phyloP scores from a whole-genome alignment of 2,113 vertebrate genomes.

The Alligator mississippiensis region DNA sequence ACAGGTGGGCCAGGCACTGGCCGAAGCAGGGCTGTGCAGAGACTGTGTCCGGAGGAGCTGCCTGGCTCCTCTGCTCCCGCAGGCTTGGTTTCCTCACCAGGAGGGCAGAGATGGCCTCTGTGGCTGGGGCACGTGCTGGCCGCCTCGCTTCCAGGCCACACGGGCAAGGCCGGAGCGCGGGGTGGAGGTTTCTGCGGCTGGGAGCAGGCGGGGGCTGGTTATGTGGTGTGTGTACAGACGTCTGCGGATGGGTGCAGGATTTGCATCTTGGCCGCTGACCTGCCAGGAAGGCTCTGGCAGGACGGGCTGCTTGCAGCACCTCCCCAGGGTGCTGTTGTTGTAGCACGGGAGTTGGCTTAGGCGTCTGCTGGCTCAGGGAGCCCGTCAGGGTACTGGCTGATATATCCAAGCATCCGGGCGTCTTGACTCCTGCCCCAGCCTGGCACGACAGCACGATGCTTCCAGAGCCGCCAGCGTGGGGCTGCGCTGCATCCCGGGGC shows the following conservation, averaged over 20 bases:
- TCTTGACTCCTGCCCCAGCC: no score
- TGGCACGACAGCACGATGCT: no score
- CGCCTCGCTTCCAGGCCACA: not conserved
- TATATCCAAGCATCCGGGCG: no score
- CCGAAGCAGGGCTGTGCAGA: not conserved
- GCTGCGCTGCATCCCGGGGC: no score
- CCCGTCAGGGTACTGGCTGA: not conserved
- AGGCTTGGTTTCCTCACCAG: not conserved
- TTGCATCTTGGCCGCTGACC: not conserved
- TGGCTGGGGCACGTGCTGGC: accelerated
- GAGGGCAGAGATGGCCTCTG: not conserved
- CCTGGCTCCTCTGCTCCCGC: not conserved
- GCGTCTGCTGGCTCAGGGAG: not conserved
- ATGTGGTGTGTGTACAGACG: constrained; percentile 9
- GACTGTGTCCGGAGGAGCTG: accelerated
- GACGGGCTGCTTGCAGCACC: accelerated
- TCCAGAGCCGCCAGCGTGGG: no score
- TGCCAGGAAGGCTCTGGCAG: not conserved
- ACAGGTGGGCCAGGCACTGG: accelerated
- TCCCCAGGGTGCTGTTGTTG: not conserved
- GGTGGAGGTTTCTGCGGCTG: not conserved
- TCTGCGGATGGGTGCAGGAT: not conserved
- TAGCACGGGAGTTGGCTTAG: not conserved
- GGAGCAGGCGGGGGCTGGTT: not conserved
- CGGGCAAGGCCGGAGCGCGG: not conserved